Conservation (phyloP, 2,888 invertebrate genomes). For the Philereme transversata region DNA sequence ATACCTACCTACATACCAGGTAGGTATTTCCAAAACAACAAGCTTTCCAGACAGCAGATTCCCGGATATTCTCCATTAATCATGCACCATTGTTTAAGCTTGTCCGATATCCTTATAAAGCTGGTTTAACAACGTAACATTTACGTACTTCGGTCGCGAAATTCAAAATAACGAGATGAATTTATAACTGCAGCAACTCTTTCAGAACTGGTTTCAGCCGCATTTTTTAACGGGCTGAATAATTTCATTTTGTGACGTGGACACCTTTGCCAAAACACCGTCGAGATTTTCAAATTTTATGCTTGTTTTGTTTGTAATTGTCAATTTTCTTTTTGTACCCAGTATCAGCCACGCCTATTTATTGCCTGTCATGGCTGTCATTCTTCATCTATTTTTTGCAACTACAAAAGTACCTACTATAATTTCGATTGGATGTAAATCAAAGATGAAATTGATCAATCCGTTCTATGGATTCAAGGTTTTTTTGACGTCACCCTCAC, state of each 20-base stretch:
- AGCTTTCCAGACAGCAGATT: slow-evolving; percentile 28
- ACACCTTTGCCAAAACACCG: neutral
- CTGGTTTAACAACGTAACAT: slow-evolving; percentile 28
- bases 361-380: slow-evolving; percentile 30
- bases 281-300: neutral
- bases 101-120: slow-evolving; percentile 30
- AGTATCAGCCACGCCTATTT: slow-evolving; percentile 38
- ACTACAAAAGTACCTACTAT: slow-evolving; percentile 36
- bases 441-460: slow-evolving; percentile 61
- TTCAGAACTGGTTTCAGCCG: slow-evolving; percentile 1
- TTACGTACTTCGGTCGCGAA: slow-evolving; percentile 34
- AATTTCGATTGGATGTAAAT: slow-evolving; percentile 63
- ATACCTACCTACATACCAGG: neutral
- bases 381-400: slow-evolving; percentile 39
- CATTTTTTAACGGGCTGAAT: neutral
- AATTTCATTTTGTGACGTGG: slow-evolving; percentile 5
- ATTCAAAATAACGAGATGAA: slow-evolving; percentile 37
- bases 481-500: slow-evolving; percentile 45
- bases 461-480: slow-evolving; percentile 50
- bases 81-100: slow-evolving; percentile 37
- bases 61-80: slow-evolving; percentile 36
- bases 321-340: neutral
- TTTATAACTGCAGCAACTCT: slow-evolving; percentile 19
- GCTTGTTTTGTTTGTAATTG: no score
- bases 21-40: slow-evolving; percentile 17